Evolutionary conservation across 2,888 invertebrate species (phyloP).

Genomic region (Apodemia hepburni): DNA sequence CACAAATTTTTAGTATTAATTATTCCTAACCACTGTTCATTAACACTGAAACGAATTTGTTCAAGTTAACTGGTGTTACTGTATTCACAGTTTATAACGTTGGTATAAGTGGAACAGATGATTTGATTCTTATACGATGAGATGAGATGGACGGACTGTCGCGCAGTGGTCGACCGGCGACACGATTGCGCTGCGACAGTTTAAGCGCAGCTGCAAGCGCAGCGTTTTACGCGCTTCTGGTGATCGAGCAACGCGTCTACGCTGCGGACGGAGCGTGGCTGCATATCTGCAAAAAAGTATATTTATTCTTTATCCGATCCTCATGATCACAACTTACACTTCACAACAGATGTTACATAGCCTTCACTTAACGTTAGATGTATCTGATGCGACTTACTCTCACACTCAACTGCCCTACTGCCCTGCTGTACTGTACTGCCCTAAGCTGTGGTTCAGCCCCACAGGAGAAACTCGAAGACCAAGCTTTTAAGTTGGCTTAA

Average conservation of each 20-base stretch:
- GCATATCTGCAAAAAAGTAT: slow-evolving; percentile 82
- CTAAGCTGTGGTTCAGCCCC: too few relatives aligned
- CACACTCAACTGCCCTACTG: too few relatives aligned
- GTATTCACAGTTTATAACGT: slow-evolving; percentile 3
- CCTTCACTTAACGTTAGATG: too few relatives aligned
- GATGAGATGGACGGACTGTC: slow-evolving; percentile 35
- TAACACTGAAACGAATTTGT: not conserved
- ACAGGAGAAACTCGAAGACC: too few relatives aligned
- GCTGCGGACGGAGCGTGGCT: slow-evolving; percentile 86
- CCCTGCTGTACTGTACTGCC: too few relatives aligned
- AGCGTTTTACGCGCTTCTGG: slow-evolving; percentile 86
- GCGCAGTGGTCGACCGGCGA: slow-evolving; percentile 10
- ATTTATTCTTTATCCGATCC: too few relatives aligned
- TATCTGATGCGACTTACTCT: too few relatives aligned
- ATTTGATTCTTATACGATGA: slow-evolving; percentile 7
- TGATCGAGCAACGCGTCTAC: slow-evolving; percentile 74
- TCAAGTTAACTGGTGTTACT: not conserved
- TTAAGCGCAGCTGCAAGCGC: slow-evolving; percentile 87
- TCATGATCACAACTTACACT: too few relatives aligned
- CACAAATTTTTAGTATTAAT: too few relatives aligned
- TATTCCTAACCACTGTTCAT: too few relatives aligned
- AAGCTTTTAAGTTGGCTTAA: too few relatives aligned
- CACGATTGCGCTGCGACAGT: slow-evolving; percentile 35
- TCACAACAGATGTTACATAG: too few relatives aligned
- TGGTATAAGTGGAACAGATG: slow-evolving; percentile 1